A percentile compares a stretch with the other conserved stretches of the same genome.
Evolutionary conservation across 1,140 invertebrate genomes (phyloP).

Genomic region (Proctacanthus coquilletti): DNA sequence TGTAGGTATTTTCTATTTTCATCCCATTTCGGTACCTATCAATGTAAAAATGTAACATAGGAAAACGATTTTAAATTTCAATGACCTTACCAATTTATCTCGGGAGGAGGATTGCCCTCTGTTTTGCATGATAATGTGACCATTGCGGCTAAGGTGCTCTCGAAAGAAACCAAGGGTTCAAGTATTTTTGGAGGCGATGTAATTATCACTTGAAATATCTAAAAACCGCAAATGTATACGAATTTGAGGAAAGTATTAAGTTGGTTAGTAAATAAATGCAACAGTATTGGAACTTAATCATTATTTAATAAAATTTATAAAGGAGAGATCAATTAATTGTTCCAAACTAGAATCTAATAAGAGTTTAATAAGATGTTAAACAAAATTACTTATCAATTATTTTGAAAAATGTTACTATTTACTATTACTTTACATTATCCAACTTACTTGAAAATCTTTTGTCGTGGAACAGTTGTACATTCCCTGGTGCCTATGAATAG

Average conservation of each 20-base stretch:
- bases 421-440: no score
- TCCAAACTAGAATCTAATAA: no score
- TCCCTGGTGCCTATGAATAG: conserved; percentile 14
- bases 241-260: no score
- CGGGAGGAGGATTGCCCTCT: conserved; percentile 20
- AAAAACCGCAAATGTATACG: conserved; percentile 2
- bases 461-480: conserved; percentile 18
- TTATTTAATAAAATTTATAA: no score
- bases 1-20: conserved; percentile 21
- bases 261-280: no score
- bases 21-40: conserved; percentile 20
- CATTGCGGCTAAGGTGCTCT: conserved; percentile 16
- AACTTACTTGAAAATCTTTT: conserved; percentile 2
- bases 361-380: no score
- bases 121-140: conserved; percentile 17
- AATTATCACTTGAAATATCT: conserved; percentile 22
- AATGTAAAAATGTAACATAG: not conserved
- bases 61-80: not conserved
- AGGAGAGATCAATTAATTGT: no score
- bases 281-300: no score
- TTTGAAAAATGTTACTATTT: no score
- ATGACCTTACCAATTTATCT: conserved; percentile 14
- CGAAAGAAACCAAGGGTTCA: conserved; percentile 13
- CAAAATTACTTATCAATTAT: no score
- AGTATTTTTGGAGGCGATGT: conserved; percentile 19